Percentiles rank a stretch among this genome's conserved stretches.
Evolutionary conservation across 2,113 vertebrate species (phyloP).

Genomic region (Cichladusa arquata): DNA sequence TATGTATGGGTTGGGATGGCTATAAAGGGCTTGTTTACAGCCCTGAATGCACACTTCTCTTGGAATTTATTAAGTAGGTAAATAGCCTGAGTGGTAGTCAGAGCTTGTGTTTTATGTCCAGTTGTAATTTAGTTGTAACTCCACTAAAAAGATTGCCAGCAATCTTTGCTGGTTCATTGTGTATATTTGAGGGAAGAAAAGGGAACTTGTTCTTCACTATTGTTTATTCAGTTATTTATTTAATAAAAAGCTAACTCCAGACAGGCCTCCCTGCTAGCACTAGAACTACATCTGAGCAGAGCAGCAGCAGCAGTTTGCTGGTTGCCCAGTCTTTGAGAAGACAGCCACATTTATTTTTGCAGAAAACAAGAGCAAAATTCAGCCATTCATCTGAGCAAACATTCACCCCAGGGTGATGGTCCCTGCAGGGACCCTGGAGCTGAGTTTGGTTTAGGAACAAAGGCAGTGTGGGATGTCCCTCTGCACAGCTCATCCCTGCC

Average conservation of each 20-base stretch:
- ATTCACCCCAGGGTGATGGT: background rate
- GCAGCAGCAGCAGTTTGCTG: background rate
- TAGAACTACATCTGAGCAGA: background rate
- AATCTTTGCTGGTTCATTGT: background rate
- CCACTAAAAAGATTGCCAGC: background rate
- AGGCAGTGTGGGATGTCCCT: accelerated
- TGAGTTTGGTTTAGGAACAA: background rate
- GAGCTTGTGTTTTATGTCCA: slow-evolving; percentile 13
- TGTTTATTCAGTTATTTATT: background rate
- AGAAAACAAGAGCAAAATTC: background rate
- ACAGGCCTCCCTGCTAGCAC: background rate
- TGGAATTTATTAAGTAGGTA: slow-evolving; percentile 56
- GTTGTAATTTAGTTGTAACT: slow-evolving; percentile 28
- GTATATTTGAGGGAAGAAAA: background rate
- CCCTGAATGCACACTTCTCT: background rate
- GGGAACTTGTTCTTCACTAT: background rate
- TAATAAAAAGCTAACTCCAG: background rate
- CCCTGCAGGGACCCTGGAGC: no score
- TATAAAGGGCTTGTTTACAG: slow-evolving; percentile 1
- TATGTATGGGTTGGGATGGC: background rate
- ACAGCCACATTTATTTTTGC: background rate
- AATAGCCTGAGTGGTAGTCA: background rate
- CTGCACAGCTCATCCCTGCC: background rate
- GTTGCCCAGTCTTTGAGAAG: background rate
- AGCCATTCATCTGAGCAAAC: background rate